Evolutionary conservation across 2,797 vertebrate genomes (phyloP).

Genomic region (Channa striata): DNA sequence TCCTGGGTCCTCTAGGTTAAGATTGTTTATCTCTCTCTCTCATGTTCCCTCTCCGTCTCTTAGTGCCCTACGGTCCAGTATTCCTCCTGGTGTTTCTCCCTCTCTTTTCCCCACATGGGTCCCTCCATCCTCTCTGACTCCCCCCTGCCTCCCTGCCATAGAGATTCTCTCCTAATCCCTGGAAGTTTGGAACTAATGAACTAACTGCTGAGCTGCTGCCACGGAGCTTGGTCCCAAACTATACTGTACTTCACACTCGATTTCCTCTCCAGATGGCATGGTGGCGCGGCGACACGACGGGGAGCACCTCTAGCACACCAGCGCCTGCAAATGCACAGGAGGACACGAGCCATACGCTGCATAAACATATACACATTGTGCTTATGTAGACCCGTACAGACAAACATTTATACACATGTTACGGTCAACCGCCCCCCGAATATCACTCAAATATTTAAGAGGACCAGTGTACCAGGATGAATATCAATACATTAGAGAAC

Average conservation of each 20-base stretch:
- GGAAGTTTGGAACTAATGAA: slow-evolving; percentile 99
- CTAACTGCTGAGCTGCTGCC: slow-evolving; percentile 97
- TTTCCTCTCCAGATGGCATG: slow-evolving; percentile 99
- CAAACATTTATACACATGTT: slow-evolving; percentile 24
- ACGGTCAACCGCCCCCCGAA: slow-evolving; percentile 80
- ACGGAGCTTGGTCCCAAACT: slow-evolving; percentile 98
- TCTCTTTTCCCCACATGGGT: slow-evolving; percentile 77
- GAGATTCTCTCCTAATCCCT: slow-evolving; percentile 94
- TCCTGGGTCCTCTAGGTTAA: slow-evolving; percentile 76
- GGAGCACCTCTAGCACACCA: slow-evolving; percentile 90
- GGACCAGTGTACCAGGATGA: slow-evolving; percentile 85
- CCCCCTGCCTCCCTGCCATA: slow-evolving; percentile 88
- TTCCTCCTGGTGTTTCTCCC: slow-evolving; percentile 72
- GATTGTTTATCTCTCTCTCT: slow-evolving; percentile 84
- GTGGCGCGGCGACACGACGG: slow-evolving; percentile 90
- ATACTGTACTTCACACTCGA: slow-evolving; percentile 99
- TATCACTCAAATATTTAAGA: slow-evolving; percentile 94
- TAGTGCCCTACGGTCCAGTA: slow-evolving; percentile 73
- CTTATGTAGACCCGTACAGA: slow-evolving; percentile 13
- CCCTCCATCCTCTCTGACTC: slow-evolving; percentile 83
- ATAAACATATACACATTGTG: slow-evolving; percentile 54
- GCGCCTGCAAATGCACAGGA: slow-evolving; percentile 62
- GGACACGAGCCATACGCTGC: slow-evolving; percentile 42
- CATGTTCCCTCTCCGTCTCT: slow-evolving; percentile 71
- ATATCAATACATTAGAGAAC: slow-evolving; percentile 10